Evolutionary conservation across 1,140 invertebrate genomes (phyloP), one percentile per base, ranked within the genome.

Genomic region (Vanessa tameamea): DNA sequence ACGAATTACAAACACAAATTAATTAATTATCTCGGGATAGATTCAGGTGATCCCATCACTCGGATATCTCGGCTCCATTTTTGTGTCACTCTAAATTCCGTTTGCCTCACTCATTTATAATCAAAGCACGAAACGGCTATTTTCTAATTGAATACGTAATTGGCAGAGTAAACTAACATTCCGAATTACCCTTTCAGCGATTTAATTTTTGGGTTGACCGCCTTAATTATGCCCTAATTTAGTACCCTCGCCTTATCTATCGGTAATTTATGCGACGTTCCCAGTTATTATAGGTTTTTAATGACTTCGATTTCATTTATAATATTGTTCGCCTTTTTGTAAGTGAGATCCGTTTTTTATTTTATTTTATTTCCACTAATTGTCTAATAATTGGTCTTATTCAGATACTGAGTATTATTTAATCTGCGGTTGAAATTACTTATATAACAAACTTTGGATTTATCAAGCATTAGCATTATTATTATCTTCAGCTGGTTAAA

Each of bases 111-210:
- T 72, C 14, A 65, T 71, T 71, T 47, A 43, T 12, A 67, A 66
- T 63, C 43, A 43, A 59, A 15, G 51, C 61, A 65, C 68, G 72
- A 76, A 70, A 63, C 16, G 47, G 7, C 48, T 20, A 67, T 67
- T 77, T 70, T 77, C 67, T 77, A 73, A 71, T 73, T 71, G 76
- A 73, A 77, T 67, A 70, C 72, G 43, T 77, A 77, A 77, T 73
- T 59, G 68, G 55, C 13, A 55, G 26, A 16, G 16, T 47, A 50
- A 69, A 77, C 64, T 73, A 73, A 64, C 47, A 47, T 71, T 48
- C 65, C 31, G 48, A 61, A 70, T 26, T 47, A 68, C 47, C 69
- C 48, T 63, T 64, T 72, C 65, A 61, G 61, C 57, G 13, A 68
- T 64, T 64, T 57, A 13, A 72, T 59, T 69, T 69, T 69, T 69